Percentiles rank a stretch among this genome's conserved stretches.
These are phyloP conservation scores for Nesoenas mayeri DNA, from an alignment of 2,113 vertebrate species.

Conservation along the genomic window DNA sequence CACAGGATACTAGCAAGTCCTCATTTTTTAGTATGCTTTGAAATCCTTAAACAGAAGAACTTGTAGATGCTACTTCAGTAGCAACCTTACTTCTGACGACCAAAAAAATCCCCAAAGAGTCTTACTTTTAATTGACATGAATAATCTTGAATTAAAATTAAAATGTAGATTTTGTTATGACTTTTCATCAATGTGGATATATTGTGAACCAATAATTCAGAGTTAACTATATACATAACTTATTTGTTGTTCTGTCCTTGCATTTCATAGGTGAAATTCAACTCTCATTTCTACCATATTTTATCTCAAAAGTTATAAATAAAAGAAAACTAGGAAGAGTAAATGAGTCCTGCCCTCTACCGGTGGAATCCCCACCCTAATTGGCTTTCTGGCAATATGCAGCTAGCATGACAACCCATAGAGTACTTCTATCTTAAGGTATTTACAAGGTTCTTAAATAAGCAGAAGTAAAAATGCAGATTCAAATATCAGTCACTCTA, in stretches of 20 bases:
- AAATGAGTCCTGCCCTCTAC: not conserved
- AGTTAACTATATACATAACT: not conserved
- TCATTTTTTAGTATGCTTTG: not conserved
- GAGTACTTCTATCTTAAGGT: not conserved
- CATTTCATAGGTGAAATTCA: not conserved
- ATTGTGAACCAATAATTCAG: not conserved
- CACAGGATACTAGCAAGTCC: not conserved
- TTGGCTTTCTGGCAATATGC: not conserved
- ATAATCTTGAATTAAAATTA: constrained; percentile 16
- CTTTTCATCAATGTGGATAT: not conserved
- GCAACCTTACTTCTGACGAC: not conserved
- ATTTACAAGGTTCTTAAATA: not conserved
- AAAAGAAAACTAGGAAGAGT: not conserved
- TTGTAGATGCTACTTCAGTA: not conserved
- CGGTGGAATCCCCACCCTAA: not conserved
- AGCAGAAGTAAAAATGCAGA: not conserved
- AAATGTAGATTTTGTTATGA: not conserved
- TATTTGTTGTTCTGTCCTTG: not conserved
- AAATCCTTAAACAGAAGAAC: not conserved
- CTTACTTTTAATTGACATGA: constrained; percentile 9
- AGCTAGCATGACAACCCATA: not conserved
- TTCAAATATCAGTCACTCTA: not conserved
- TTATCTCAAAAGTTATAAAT: not conserved
- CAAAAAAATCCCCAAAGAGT: not conserved
- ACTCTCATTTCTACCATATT: not conserved